Conservation (phyloP, 1,140 invertebrate species). For the Drosophila nigromelanica region DNA sequence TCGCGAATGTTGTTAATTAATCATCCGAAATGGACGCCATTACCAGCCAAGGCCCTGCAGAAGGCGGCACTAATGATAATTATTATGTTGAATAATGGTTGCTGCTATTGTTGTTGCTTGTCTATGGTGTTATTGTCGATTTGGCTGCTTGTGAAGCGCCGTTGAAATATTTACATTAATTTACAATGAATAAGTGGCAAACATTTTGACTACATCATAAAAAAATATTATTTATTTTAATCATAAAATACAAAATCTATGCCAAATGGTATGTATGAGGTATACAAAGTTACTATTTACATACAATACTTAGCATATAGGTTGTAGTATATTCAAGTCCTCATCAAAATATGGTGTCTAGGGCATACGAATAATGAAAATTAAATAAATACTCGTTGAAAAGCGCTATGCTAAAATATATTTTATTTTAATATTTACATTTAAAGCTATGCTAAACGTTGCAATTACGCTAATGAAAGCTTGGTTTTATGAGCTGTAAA, state of each 20-base stretch:
- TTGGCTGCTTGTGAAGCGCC: not conserved
- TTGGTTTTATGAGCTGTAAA: too few relatives aligned
- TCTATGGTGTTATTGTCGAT: not conserved
- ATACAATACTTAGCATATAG: too few relatives aligned
- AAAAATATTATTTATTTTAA: slow-evolving; percentile 25
- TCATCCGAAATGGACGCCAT: slow-evolving; percentile 61
- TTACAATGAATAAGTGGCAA: slow-evolving; percentile 23
- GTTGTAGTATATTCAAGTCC: too few relatives aligned
- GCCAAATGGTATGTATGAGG: not conserved
- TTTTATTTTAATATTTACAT: too few relatives aligned
- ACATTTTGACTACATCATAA: slow-evolving; percentile 13
- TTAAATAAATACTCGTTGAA: too few relatives aligned
- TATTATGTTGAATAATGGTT: slow-evolving; percentile 41
- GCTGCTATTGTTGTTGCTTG: slow-evolving; percentile 2
- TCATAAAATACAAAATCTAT: slow-evolving; percentile 11
- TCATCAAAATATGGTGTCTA: too few relatives aligned
- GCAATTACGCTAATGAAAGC: too few relatives aligned
- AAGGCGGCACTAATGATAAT: slow-evolving; percentile 52
- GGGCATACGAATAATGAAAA: too few relatives aligned
- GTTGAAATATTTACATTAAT: slow-evolving; percentile 20
- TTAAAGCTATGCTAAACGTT: too few relatives aligned
- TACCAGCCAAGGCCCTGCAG: slow-evolving; percentile 48
- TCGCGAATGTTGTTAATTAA: slow-evolving; percentile 66
- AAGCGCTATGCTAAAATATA: too few relatives aligned
- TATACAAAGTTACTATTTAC: not conserved